Base-by-base conservation (phyloP, 2,113 vertebrate genomes). In the Pterocles burchelli region DNA sequence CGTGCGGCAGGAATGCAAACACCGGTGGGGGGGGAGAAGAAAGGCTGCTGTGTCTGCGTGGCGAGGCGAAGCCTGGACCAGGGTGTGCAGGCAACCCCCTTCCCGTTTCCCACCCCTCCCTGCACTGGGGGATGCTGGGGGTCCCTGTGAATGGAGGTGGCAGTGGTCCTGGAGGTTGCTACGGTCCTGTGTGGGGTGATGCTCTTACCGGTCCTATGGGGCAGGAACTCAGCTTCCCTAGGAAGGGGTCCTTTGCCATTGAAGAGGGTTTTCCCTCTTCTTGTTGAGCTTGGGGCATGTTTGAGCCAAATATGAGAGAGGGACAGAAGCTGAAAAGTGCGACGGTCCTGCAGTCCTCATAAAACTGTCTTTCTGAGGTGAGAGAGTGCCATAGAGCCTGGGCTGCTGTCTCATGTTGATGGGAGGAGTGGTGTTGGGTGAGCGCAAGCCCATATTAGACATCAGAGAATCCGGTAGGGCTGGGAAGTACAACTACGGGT, bases 1-100 rank as follows among this genome's bases (percentile, higher is more conserved):
- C 86, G 11, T 62, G 70, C 78, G 2, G 65, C 90, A 96, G 96
- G 96, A 96, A 96, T 96, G 96, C 96, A 96, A 96, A 96, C 95
- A 96, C 95, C 80, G 94, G 86, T 76, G 28, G 36, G 62, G 78
- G 91, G 91, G 89, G 73, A 89, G 90, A 93, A 95, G 96, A 96
- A 97, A 97, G 96, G 70, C 90, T 1, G 54, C 96, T 93, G 93
- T 96, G 96, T 97, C 78, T 90, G 92, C 77, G 10, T 5, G 1
- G 95, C 2, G 13, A 36, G 68, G 65, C 1, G 1, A 87, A 93
- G 72, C 71, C 58, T 3, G 9, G 61, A 59, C 26, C 13, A 5
- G 78, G 58, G 6, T 46, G 52, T 45, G 54, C 11, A 19, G 28
- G 54, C 41, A 41, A 41, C 68, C 71, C 17, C 48, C 31, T 18